Base-by-base conservation (phyloP, 2,888 invertebrate genomes). In the Apotomis capreana region DNA sequence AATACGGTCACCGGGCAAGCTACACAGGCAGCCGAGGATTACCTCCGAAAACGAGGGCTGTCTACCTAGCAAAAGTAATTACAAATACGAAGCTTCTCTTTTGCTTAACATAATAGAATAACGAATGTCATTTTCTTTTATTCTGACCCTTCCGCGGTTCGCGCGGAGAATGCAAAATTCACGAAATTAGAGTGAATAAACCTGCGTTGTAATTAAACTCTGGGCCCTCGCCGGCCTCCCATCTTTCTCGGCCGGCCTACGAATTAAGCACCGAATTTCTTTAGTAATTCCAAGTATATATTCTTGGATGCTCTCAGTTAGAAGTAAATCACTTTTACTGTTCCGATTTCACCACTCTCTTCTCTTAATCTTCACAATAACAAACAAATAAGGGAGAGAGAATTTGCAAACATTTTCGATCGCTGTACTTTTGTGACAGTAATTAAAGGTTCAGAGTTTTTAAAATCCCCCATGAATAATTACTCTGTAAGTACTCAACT, bases 41-140 rank as follows among this genome's bases (percentile, higher is more conserved):
- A 83, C 79, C 77, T 77, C 77, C 76, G 74, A 78, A 84, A 84
- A 84, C 82, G 84, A 82, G 83, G 80, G 78, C 78, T 78, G 78
- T 79, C 79, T n/a, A 80, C 80, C 78, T 80, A 78, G 80, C 85
- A 87, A 89, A 91, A 90, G 88, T 90, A 92, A 91, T 92, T 91
- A 91, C 85, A 80, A 82, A 78, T 78, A 80, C 81, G 83, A 83
- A 83, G 84, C 85, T 85, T 86, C 88, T 89, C 86, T 87, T 89
- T 90, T 89, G 87, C 88, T 86, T 84, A 83, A 84, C 87, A 87
- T 92, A 92, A 92, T 91, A 91, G 89, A 92, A 92, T 93, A 92
- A 92, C 89, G 88, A 91, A 92, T 93, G 92, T 91, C 92, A 91
- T 92, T 93, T 92, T 92, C 92, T 92, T 92, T 91, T 85, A 80